Base-by-base conservation (phyloP, 2,888 invertebrate genomes). In the Cheilosia urbana region DNA sequence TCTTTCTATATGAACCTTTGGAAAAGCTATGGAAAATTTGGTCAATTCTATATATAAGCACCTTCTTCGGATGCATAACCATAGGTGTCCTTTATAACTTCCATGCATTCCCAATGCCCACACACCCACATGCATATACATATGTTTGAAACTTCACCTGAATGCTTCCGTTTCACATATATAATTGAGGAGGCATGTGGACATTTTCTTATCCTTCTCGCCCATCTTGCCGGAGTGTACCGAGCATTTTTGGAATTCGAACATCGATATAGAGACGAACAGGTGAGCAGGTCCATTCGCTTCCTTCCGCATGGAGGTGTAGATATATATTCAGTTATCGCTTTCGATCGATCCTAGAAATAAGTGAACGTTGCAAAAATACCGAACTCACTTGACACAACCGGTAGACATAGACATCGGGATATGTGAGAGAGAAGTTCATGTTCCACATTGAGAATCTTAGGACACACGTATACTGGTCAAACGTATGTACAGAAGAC, bases 331-430 rank as follows among this genome's bases (percentile, higher is more conserved):
- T 27, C 37, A 62, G 68, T 62, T 58, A 55, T 37, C 13, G n/a
- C 4, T 55, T 58, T 73, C 71, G 66, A 80, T 85, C 71, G 81
- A 81, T 85, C 37, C 49, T 53, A 66, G 76, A 80, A 80, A 71
- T 75, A 76, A 80, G 71, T 81, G 80, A 63, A 71, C 68, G 17
- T 27, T 69, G 65, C 68, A 69, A 75, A 69, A 75, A 79, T 80
- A 60, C 71, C 75, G 71, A 85, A 47, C 24, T 76, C 63, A 80
- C 80, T 68, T 78, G 78, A 63, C 78, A 83, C 57, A 73, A 49
- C 68, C 45, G 37, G 37, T 24, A 21, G n/a, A n/a, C n/a, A n/a
- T 58, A 55, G 45, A 63, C 27, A 57, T 27, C 13, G 13, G 34
- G 24, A 72, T 11, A 13, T 71, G 42, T 68, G 40, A 58, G 53